Evolutionary conservation across 2,888 invertebrate genomes (phyloP).

Genomic region (Colostygia pectinataria): DNA sequence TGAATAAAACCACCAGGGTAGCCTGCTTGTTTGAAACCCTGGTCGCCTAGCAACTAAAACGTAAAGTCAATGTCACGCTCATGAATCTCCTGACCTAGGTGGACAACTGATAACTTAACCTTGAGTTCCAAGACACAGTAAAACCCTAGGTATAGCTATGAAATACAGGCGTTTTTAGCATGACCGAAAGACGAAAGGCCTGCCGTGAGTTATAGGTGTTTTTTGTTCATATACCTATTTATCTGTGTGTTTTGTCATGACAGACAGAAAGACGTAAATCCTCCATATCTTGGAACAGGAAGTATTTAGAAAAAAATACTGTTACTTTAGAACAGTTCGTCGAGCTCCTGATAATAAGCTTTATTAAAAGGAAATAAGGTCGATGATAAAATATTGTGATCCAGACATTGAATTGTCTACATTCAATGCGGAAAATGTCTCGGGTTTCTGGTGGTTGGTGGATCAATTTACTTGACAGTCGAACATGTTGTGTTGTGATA

Average conservation of each 20-base stretch:
- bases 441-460: conserved; percentile 36
- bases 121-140: conserved; percentile 30
- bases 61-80: conserved; percentile 68
- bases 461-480: conserved; percentile 19
- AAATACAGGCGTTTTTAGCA: neutral
- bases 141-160: conserved; percentile 14
- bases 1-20: conserved; percentile 53
- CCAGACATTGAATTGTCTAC: conserved; percentile 13
- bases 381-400: neutral
- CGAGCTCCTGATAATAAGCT: neutral
- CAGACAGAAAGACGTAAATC: no score
- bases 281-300: neutral
- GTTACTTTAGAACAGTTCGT: no score
- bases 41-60: conserved; percentile 65
- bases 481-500: neutral
- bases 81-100: no score
- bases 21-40: conserved; percentile 57
- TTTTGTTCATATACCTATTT: no score
- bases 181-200: neutral
- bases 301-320: neutral
- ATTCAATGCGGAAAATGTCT: conserved; percentile 32
- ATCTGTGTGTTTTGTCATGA: no score
- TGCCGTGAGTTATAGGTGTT: no score
- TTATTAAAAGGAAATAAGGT: neutral
- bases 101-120: conserved; percentile 63